Evolutionary conservation across 1,140 invertebrate species (phyloP), one percentile per base, ranked within the genome.

Genomic region (Nasonia giraulti): DNA sequence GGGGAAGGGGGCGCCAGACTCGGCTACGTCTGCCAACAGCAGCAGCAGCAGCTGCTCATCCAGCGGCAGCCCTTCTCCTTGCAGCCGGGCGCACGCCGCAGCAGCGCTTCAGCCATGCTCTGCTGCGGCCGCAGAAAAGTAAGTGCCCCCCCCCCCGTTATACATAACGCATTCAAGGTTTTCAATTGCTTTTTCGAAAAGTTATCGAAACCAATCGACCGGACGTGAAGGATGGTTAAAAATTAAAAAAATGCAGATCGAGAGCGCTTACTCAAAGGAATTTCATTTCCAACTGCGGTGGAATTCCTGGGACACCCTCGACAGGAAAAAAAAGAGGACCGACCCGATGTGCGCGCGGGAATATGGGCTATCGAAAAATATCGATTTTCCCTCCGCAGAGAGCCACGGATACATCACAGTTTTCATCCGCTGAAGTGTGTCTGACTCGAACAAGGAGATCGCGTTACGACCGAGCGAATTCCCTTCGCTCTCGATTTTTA

Each of bases 41-140:
- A 89, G 89, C n/a, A n/a, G n/a, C n/a, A n/a, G n/a, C n/a, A n/a
- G n/a, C n/a, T n/a, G n/a, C n/a, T n/a, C n/a, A n/a, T n/a, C n/a
- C n/a, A n/a, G n/a, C n/a, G n/a, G n/a, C 90, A 62, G 55, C 55
- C 55, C 20, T 91, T 89, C 83, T 90, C 89, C n/a, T 66, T 17
- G 1, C 47, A 23, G 37, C 62, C 50, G 47, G 20, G 23, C 55
- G 17, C 50, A 87, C 89, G 90, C 89, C 89, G 91, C 89, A 89
- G 90, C 91, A 92, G 90, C 90, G 90, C 91, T 87, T 89, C 91
- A 91, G 89, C 89, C 95, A 97, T 97, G 96, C 96, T 96, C 94
- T 97, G 96, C 95, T 96, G 96, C 95, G 96, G 96, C 94, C 95
- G 96, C 94, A 96, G 96, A 95, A 96, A 96, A 96, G 96, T 96